Conservation (phyloP, 2,113 vertebrate genomes). For the Gymnocephalus cernua region DNA sequence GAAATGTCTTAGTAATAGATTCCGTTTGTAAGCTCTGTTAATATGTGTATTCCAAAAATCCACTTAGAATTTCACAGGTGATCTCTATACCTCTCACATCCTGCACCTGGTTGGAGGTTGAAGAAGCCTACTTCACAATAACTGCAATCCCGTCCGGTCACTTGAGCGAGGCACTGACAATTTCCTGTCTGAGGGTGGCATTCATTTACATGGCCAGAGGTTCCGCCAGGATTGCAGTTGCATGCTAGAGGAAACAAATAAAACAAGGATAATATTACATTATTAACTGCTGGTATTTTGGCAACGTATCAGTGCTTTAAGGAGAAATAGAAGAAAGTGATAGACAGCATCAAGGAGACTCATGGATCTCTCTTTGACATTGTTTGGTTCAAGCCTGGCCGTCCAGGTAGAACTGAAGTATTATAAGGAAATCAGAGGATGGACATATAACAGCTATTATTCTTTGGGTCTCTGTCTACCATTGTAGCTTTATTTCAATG, state of each 20-base stretch:
- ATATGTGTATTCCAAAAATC: not conserved
- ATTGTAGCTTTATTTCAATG: conserved; percentile 31
- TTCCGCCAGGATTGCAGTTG: conserved; percentile 83
- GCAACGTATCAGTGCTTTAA: conserved; percentile 1
- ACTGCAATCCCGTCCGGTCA: conserved; percentile 86
- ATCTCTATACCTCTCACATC: conserved; percentile 87
- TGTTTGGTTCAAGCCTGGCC: conserved; percentile 10
- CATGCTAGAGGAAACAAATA: conserved; percentile 85
- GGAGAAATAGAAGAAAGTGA: conserved; percentile 22
- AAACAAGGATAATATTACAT: not conserved
- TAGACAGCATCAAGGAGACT: conserved; percentile 14
- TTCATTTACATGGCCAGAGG: conserved; percentile 60
- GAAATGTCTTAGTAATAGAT: conserved; percentile 10
- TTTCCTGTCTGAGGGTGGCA: conserved; percentile 87
- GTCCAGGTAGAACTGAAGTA: conserved; percentile 3
- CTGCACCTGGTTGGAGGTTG: conserved; percentile 80
- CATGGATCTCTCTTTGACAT: conserved; percentile 21
- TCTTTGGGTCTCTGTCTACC: conserved; percentile 25
- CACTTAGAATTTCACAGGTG: not conserved
- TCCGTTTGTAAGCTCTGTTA: not conserved
- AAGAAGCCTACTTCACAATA: conserved; percentile 89
- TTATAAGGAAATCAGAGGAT: conserved; percentile 30
- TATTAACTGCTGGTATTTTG: not conserved
- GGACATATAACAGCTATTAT: conserved; percentile 32
- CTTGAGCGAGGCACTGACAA: conserved; percentile 88